phyloP scores from a whole-genome alignment of 2,888 invertebrate species.

The Lissocephala sabroskyi region DNA sequence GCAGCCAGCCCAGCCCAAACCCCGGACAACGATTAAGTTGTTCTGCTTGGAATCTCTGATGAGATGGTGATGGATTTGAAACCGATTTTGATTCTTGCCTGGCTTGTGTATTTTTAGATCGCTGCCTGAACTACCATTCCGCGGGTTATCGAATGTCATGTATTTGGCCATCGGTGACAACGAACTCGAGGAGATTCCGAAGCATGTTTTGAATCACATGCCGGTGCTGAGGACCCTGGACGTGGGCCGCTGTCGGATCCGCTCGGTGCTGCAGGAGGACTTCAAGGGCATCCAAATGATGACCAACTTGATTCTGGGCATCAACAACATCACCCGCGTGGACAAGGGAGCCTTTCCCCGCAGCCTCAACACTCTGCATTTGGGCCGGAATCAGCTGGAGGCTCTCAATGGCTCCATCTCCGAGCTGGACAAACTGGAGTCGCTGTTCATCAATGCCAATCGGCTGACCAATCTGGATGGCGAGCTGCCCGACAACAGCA shows the following conservation, averaged over 20 bases:
- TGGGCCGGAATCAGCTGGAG: constrained; percentile 82
- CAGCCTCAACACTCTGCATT: constrained; percentile 79
- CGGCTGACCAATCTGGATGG: constrained; percentile 82
- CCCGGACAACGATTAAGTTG: too few relatives aligned
- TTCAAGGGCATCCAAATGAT: constrained; percentile 82
- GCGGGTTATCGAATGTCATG: constrained; percentile 81
- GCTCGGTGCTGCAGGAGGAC: constrained; percentile 81
- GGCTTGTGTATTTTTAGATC: constrained; percentile 74
- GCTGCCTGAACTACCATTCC: constrained; percentile 82
- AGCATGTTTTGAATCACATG: constrained; percentile 82
- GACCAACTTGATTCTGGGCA: constrained; percentile 81
- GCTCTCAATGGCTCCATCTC: constrained; percentile 85
- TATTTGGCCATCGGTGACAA: constrained; percentile 88
- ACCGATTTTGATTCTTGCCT: constrained; percentile 1
- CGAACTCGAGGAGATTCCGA: constrained; percentile 82
- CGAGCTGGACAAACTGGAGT: constrained; percentile 81
- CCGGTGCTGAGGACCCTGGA: constrained; percentile 86
- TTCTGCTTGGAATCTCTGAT: too few relatives aligned
- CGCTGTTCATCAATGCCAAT: constrained; percentile 86
- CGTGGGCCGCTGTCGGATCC: constrained; percentile 85
- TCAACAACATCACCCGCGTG: constrained; percentile 82
- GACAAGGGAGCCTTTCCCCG: constrained; percentile 82
- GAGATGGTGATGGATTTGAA: too few relatives aligned
- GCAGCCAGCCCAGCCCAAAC: too few relatives aligned
- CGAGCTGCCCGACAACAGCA: constrained; percentile 80